These are phyloP conservation scores for Zaprionus vittiger DNA, from an alignment of 1,140 invertebrate genomes.

Conservation along the genomic window DNA sequence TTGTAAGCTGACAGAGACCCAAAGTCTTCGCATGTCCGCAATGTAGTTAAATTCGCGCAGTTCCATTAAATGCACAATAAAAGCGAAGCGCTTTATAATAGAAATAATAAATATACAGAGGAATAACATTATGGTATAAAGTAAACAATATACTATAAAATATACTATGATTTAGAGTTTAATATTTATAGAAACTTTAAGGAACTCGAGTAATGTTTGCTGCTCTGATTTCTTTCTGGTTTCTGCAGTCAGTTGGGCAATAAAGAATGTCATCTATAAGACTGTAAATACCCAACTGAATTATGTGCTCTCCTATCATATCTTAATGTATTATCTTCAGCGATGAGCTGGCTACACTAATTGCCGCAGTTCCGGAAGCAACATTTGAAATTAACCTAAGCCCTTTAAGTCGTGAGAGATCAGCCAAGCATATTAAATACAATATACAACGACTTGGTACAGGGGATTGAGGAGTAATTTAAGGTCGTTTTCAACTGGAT, in stretches of 20 bases:
- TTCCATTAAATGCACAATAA: background rate
- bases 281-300: background rate
- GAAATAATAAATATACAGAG: background rate
- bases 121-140: background rate
- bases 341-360: background rate
- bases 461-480: no score
- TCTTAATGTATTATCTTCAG: background rate
- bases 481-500: no score
- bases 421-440: no score
- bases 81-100: background rate
- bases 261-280: background rate
- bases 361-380: background rate
- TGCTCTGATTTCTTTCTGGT: no score
- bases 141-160: no score
- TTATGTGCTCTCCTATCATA: background rate
- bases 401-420: no score
- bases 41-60: constrained; percentile 10
- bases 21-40: constrained; percentile 18
- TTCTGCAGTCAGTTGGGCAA: background rate
- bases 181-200: no score
- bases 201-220: no score
- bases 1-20: constrained; percentile 35
- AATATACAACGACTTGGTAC: no score
- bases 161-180: no score
- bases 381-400: background rate